Base-by-base conservation (phyloP, 2,113 vertebrate species). In the Tenrec ecaudatus region DNA sequence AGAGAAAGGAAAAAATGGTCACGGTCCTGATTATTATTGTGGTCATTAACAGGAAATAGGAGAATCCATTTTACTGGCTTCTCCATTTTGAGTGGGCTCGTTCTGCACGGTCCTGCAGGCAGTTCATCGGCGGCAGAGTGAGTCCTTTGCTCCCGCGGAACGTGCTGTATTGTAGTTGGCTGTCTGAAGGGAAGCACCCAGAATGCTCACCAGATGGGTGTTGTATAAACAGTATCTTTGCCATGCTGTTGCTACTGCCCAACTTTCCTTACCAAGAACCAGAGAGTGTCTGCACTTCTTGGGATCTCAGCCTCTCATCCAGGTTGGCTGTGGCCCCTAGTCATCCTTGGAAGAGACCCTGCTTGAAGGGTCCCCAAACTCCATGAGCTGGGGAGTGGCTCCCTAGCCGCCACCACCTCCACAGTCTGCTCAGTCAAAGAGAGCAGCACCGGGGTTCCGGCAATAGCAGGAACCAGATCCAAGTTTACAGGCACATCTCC, bases 201-300 rank as follows among this genome's bases (percentile, higher is more conserved):
- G 96, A 95, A 93, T 33, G 71, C 36, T 86, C 66, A 22, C 88
- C 96, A 96, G 95, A 96, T 96, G 96, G 95, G 53, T 90, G 71
- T 53, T 88, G 92, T 96, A 95, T 95, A 96, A 96, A 95, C 94
- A 96, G 95, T 80, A 33, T 91, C 93, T 29, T 87, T 68, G 87
- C 79, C 79, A 79, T 12, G 0, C 91, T 83, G 38, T 20, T 64
- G 40, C 76, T 47, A 33, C 64, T 43, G 64, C 43, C 91, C 85
- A 62, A 80, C 75, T 69, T 89, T 53, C 84, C 79, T 82, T 38
- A 57, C 82, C 90, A 64, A 71, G 31, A 92, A 43, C 76, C 1
- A 36, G 57, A 31, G 9, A 60, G 66, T 31, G 25, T 38, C 71
- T 75, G 86, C 2, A 1, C 20, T 25, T 38, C 82, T 33, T 8